Evolutionary conservation across 1,140 invertebrate species (phyloP).

Genomic region (Latrodectus geometricus): DNA sequence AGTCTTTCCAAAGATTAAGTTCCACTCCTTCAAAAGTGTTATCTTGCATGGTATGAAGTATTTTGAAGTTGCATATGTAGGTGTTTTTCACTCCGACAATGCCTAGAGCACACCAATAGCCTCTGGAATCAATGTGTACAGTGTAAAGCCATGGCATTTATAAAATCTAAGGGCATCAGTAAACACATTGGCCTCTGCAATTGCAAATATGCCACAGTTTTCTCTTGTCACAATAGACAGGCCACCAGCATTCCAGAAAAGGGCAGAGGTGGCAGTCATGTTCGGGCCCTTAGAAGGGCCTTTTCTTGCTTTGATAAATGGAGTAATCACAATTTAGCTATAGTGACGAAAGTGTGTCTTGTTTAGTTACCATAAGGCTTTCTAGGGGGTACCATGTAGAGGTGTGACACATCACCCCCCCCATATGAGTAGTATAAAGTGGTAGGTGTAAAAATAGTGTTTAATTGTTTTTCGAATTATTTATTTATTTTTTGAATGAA

Average conservation of each 20-base stretch:
- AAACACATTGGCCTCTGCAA: slow-evolving; percentile 1
- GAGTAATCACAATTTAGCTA: no score
- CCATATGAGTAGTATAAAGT: no score
- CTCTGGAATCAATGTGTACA: background rate
- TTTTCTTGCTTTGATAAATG: background rate
- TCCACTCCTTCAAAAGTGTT: slow-evolving; percentile 37
- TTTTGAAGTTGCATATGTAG: slow-evolving; percentile 8
- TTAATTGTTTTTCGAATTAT: no score
- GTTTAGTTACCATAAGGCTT: no score
- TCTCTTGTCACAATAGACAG: slow-evolving; percentile 5
- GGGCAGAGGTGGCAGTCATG: background rate
- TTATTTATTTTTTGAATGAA: no score
- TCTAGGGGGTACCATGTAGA: no score
- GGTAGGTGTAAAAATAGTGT: no score
- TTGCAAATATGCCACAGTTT: slow-evolving; percentile 14
- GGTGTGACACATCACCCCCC: no score
- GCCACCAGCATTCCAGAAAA: slow-evolving; percentile 31
- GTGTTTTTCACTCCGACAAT: slow-evolving; percentile 28
- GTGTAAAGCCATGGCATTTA: background rate
- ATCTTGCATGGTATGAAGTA: slow-evolving; percentile 16
- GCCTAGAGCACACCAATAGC: no score
- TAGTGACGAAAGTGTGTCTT: no score
- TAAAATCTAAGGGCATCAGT: slow-evolving; percentile 14
- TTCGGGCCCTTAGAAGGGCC: slow-evolving; percentile 18
- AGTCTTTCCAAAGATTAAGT: background rate